These are phyloP conservation scores for Acleris cristana DNA, from an alignment of 2,888 invertebrate species.

Conservation along the genomic window DNA sequence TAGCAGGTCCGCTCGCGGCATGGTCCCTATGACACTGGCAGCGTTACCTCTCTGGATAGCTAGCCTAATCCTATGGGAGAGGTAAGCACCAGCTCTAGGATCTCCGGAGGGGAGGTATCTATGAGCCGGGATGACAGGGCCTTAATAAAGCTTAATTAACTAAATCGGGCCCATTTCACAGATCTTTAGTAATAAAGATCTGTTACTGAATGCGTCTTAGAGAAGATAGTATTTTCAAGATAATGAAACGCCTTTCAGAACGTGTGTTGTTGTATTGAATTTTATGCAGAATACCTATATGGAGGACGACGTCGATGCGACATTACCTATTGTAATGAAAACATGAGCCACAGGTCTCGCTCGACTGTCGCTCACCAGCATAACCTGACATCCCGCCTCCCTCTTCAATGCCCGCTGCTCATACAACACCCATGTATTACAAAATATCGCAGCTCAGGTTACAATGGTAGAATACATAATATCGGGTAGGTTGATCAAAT, in stretches of 20 bases:
- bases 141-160: too few relatives aligned
- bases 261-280: slow-evolving; percentile 47
- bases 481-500: slow-evolving; percentile 45
- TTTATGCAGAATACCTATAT: slow-evolving; percentile 53
- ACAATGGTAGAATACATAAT: slow-evolving; percentile 53
- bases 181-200: too few relatives aligned
- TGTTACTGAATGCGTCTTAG: too few relatives aligned
- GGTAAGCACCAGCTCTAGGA: too few relatives aligned
- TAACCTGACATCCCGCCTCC: slow-evolving; percentile 51
- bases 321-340: slow-evolving; percentile 80
- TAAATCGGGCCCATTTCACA: too few relatives aligned
- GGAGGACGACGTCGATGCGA: slow-evolving; percentile 58
- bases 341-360: slow-evolving; percentile 64
- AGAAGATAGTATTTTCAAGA: too few relatives aligned
- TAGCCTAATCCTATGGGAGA: too few relatives aligned
- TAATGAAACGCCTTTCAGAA: slow-evolving; percentile 5
- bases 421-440: slow-evolving; percentile 33
- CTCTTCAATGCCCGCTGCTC: slow-evolving; percentile 41
- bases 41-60: too few relatives aligned
- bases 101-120: too few relatives aligned
- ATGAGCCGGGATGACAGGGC: too few relatives aligned
- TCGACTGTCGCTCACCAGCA: slow-evolving; percentile 53
- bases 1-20: too few relatives aligned
- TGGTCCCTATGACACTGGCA: too few relatives aligned
- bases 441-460: slow-evolving; percentile 47